These are phyloP conservation scores for Euplexia lucipara DNA, from an alignment of 2,888 invertebrate species.

Conservation along the genomic window DNA sequence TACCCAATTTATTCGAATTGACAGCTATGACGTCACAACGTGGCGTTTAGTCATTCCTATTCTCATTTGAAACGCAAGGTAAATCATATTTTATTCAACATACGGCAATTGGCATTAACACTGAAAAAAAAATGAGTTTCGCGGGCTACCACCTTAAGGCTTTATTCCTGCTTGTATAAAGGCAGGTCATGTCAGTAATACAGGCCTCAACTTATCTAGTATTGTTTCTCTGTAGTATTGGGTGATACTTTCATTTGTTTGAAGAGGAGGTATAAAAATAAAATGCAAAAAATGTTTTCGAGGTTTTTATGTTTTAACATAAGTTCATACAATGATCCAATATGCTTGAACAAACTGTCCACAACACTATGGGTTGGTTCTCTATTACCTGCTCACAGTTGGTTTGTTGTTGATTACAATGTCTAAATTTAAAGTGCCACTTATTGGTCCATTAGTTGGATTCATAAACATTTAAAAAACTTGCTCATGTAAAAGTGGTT, in stretches of 20 bases:
- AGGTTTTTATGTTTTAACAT: slow-evolving; percentile 89
- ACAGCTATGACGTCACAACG: no score
- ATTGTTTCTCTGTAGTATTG: neutral
- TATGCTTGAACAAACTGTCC: slow-evolving; percentile 87
- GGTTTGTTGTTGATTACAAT: slow-evolving; percentile 72
- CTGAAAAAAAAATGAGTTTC: no score
- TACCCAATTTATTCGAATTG: no score
- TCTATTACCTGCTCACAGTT: slow-evolving; percentile 74
- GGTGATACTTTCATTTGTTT: no score
- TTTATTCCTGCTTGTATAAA: no score
- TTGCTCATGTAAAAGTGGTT: slow-evolving; percentile 78
- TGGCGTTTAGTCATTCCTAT: no score
- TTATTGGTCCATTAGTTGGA: slow-evolving; percentile 88
- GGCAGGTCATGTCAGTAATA: no score
- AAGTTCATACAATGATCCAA: slow-evolving; percentile 90
- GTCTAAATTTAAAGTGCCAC: slow-evolving; percentile 78
- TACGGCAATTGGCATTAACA: no score
- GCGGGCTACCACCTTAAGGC: no score
- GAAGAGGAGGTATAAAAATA: slow-evolving; percentile 64
- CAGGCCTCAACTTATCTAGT: neutral
- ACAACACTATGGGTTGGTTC: slow-evolving; percentile 76
- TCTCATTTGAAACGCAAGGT: no score
- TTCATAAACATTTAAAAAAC: slow-evolving; percentile 79
- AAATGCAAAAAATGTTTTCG: slow-evolving; percentile 79
- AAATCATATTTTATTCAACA: no score